Evolutionary conservation across 2,888 invertebrate genomes (phyloP).

Genomic region (Schizotus pectinicornis): DNA sequence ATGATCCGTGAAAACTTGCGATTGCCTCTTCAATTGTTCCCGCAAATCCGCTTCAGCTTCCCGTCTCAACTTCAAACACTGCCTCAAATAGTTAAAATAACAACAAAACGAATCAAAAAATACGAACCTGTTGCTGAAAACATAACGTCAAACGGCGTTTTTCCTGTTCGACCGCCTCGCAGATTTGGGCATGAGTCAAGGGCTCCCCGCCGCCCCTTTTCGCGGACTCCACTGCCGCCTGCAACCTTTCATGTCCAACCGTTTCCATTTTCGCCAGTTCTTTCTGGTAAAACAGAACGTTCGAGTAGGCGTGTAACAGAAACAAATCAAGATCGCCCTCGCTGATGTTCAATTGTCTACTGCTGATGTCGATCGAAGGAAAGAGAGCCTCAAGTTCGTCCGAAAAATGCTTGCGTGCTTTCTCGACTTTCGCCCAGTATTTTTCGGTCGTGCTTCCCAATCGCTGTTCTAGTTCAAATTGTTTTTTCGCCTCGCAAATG

Average conservation of each 20-base stretch:
- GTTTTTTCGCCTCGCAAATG: conserved; percentile 65
- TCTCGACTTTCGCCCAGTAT: conserved; percentile 81
- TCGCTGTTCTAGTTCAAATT: conserved; percentile 64
- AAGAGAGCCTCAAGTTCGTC: conserved; percentile 74
- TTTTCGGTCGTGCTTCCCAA: conserved; percentile 72
- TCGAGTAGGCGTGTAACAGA: conserved; percentile 78
- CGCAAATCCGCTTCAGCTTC: conserved; percentile 76
- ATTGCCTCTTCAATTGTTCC: conserved; percentile 81
- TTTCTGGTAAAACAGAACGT: conserved; percentile 77
- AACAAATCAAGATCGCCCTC: conserved; percentile 78
- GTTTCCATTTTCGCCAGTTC: conserved; percentile 77
- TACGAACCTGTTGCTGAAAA: conserved; percentile 72
- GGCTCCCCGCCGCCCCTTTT: conserved; percentile 61
- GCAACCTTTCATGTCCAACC: conserved; percentile 67
- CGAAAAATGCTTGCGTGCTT: conserved; percentile 66
- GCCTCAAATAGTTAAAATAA: conserved; percentile 14
- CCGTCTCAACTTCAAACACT: conserved; percentile 70
- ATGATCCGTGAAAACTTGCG: conserved; percentile 85
- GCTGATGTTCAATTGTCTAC: conserved; percentile 67
- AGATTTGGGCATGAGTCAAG: conserved; percentile 64
- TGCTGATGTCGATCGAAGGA: conserved; percentile 72
- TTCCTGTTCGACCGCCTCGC: conserved; percentile 74
- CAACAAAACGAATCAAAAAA: neutral
- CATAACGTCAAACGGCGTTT: conserved; percentile 70
- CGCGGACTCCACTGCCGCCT: conserved; percentile 68